Base-by-base conservation (phyloP, 2,888 invertebrate genomes). In the Caenorhabditis sinica region DNA sequence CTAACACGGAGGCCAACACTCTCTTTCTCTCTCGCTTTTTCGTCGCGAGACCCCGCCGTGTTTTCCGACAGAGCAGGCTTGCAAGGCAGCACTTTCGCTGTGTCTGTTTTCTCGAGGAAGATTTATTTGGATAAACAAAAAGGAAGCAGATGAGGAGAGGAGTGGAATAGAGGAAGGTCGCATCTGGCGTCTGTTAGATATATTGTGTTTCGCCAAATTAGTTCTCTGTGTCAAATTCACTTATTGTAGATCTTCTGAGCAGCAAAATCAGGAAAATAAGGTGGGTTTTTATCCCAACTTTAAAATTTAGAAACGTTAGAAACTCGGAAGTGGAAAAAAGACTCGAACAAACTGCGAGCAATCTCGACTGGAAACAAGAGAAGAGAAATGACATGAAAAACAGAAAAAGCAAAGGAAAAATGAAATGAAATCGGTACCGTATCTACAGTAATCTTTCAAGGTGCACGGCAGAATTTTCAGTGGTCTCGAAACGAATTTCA, bases 11-110 rank as follows among this genome's bases (percentile, higher is more conserved):
- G 69, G 74, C 69, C 74, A 76, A 76, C 51, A 61, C 69, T 61
- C 75, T 60, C 80, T 65, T 45, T 69, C 69, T 61, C 75, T 60
- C 80, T 65, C 58, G 30, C 23, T 25, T n/a, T 15, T 58, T 72
- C 84, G 81, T 23, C 25, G 36, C 49, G 76, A 81, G 84, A 84
- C 84, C n/a, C 84, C 45, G 51, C 25, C 17, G 20, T 25, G 30
- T 56, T 36, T 49, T 15, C 20, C 75, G 9, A n/a, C 45, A 63
- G 84, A 56, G 84, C 81, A 61, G 28, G 43, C 25, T 81, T 84
- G 56, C 84, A 53, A 3, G 9, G 25, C n/a, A 23, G 23, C 25
- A 40, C 23, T 69, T 69, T 69, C 6, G 51, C 28, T 13, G 2
- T 49, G 65, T 63, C 25, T 25, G 15, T 69, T 49, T 36, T 49